These are phyloP conservation scores for Pithys albifrons DNA, from an alignment of 2,113 vertebrate genomes.

Conservation along the genomic window DNA sequence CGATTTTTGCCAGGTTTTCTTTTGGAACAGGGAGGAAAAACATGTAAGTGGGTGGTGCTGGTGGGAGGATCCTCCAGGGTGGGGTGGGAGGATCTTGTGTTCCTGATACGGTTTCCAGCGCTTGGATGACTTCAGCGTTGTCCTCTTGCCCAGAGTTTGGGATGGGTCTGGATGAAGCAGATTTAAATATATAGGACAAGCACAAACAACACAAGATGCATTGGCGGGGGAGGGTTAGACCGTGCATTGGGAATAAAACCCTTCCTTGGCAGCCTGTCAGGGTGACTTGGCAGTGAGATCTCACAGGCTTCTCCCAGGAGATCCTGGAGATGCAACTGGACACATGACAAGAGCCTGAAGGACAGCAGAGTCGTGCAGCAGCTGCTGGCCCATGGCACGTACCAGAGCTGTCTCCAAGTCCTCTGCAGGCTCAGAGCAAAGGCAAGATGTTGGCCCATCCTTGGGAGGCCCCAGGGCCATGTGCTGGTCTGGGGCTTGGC, in stretches of 20 bases:
- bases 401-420: background rate
- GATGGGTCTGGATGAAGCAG: conserved; percentile 41
- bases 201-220: background rate
- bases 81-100: background rate
- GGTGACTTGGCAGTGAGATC: background rate
- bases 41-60: conserved; percentile 14
- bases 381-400: fast-evolving
- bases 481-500: background rate
- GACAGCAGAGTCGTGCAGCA: fast-evolving
- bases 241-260: background rate
- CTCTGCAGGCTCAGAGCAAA: background rate
- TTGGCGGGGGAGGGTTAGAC: background rate
- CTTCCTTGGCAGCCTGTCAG: background rate
- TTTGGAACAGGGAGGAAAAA: background rate
- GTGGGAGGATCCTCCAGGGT: conserved; percentile 8
- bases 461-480: background rate
- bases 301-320: background rate
- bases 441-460: background rate
- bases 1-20: conserved; percentile 16
- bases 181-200: background rate
- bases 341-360: background rate
- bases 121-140: conserved; percentile 24
- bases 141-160: conserved; percentile 26
- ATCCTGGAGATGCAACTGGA: background rate
- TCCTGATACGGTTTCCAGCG: background rate